Conservation (phyloP, 2,888 invertebrate species). For the Neocrepidodera transversa region DNA sequence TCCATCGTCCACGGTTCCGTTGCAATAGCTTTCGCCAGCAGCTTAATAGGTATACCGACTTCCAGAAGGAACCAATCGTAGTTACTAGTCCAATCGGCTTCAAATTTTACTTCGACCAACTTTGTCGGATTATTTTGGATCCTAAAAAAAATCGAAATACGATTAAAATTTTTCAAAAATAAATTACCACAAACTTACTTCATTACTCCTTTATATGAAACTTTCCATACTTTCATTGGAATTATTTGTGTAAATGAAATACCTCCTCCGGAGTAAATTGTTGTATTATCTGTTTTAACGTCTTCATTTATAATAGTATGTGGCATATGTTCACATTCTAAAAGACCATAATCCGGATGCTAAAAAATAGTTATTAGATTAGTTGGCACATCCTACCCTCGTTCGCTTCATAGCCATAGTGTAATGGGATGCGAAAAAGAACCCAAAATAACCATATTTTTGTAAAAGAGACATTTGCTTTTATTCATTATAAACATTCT, state of each 20-base stretch:
- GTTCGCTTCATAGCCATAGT: too few relatives aligned
- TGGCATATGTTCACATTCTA: slow-evolving; percentile 73
- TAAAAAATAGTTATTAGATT: too few relatives aligned
- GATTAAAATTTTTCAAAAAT: too few relatives aligned
- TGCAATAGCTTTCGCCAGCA: slow-evolving; percentile 77
- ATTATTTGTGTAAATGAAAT: slow-evolving; percentile 70
- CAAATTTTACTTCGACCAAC: slow-evolving; percentile 66
- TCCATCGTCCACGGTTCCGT: slow-evolving; percentile 75
- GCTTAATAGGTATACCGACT: slow-evolving; percentile 69
- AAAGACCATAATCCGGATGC: slow-evolving; percentile 73
- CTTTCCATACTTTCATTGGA: slow-evolving; percentile 78
- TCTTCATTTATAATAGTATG: slow-evolving; percentile 70
- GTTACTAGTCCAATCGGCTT: slow-evolving; percentile 69
- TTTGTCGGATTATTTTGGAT: slow-evolving; percentile 62
- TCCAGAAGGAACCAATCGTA: slow-evolving; percentile 75
- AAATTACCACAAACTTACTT: too few relatives aligned
- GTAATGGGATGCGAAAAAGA: too few relatives aligned
- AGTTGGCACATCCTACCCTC: too few relatives aligned
- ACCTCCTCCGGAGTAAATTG: slow-evolving; percentile 75
- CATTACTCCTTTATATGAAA: slow-evolving; percentile 74
- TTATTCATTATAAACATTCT: too few relatives aligned
- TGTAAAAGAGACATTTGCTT: too few relatives aligned
- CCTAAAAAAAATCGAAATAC: too few relatives aligned
- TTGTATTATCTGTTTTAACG: slow-evolving; percentile 51
- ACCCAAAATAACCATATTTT: too few relatives aligned